These are phyloP conservation scores for Sylvilagus bachmani DNA, from an alignment of 2,113 vertebrate species.

Conservation along the genomic window DNA sequence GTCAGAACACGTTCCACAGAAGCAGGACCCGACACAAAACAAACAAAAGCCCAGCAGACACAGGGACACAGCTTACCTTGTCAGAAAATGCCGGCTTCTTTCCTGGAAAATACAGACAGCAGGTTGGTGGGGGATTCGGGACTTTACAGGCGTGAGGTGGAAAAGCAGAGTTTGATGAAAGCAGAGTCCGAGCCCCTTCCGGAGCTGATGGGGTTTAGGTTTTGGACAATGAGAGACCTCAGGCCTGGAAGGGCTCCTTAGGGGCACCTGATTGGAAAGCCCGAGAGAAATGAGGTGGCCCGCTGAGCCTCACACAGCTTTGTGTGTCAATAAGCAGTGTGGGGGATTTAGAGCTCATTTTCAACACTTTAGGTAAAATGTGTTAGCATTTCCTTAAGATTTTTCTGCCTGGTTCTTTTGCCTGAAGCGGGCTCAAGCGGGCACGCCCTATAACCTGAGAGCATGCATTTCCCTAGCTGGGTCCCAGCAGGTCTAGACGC, in stretches of 20 bases:
- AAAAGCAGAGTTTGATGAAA: background rate
- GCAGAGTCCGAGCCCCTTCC: fast-evolving
- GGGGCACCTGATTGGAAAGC: background rate
- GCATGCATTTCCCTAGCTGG: background rate
- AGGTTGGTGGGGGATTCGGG: background rate
- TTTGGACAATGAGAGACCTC: background rate
- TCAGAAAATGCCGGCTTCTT: constrained; percentile 85
- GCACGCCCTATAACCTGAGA: background rate
- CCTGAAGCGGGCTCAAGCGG: background rate
- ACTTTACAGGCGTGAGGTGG: background rate
- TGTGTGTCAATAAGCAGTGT: background rate
- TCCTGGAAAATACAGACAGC: constrained; percentile 80
- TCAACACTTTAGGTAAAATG: background rate
- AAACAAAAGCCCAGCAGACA: background rate
- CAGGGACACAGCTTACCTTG: constrained; percentile 83
- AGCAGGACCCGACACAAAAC: background rate
- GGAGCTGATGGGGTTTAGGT: too few species aligned
- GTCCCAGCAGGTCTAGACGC: background rate
- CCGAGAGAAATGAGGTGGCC: background rate
- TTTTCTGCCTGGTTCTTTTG: background rate
- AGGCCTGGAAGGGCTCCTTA: background rate
- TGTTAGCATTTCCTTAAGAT: background rate
- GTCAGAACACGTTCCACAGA: background rate
- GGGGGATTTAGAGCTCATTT: background rate
- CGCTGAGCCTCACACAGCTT: background rate